Percentiles rank a stretch among this genome's conserved stretches.
phyloP scores from a whole-genome alignment of 2,888 invertebrate species.

The Drosophila percnosoma region DNA sequence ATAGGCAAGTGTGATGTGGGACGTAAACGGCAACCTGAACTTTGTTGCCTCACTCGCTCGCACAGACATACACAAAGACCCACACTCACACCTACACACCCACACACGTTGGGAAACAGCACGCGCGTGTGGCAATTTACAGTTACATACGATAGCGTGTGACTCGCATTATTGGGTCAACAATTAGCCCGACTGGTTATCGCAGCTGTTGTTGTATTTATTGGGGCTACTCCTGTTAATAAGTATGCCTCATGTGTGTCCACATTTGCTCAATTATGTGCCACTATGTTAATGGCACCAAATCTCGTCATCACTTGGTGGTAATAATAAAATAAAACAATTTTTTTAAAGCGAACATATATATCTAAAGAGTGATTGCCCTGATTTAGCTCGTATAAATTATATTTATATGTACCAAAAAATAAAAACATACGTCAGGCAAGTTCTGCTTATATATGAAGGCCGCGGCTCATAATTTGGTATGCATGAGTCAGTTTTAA shows the following conservation, averaged over 20 bases:
- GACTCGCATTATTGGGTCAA: constrained; percentile 69
- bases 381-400: too few species aligned
- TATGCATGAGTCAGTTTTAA: constrained; percentile 1
- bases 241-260: constrained; percentile 2
- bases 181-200: constrained; percentile 57
- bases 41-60: constrained; percentile 7
- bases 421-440: constrained; percentile 5
- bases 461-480: background rate
- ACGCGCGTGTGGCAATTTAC: constrained; percentile 65
- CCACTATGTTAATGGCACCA: background rate
- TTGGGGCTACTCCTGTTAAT: constrained; percentile 20
- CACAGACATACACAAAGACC: background rate
- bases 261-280: background rate
- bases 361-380: background rate
- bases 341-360: background rate
- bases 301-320: background rate
- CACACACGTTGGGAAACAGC: constrained; percentile 37
- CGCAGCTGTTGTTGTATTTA: constrained; percentile 25
- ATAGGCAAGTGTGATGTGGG: constrained; percentile 2
- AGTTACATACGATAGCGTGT: constrained; percentile 60
- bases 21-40: constrained; percentile 28
- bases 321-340: background rate
- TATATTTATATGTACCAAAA: background rate
- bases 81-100: constrained; percentile 4
- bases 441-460: background rate